Conservation (phyloP, 1,140 invertebrate species). For the Temnothorax curvispinosus region DNA sequence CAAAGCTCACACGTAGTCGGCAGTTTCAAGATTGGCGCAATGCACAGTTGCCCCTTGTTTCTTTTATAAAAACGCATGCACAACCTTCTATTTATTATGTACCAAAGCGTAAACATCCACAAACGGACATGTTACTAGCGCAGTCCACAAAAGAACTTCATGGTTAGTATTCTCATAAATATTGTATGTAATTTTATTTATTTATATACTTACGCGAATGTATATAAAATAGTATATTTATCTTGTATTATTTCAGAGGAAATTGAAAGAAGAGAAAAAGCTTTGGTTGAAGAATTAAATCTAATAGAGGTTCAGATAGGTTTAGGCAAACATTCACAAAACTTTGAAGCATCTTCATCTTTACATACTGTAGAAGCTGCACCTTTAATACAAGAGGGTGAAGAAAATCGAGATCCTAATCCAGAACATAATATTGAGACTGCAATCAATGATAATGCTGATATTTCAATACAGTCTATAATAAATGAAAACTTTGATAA, state of each 20-base stretch:
- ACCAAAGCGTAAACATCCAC: conserved; percentile 90
- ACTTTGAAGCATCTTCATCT: conserved; percentile 70
- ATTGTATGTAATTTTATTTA: conserved; percentile 10
- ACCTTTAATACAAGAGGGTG: conserved; percentile 76
- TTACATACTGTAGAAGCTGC: conserved; percentile 67
- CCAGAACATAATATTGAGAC: conserved; percentile 79
- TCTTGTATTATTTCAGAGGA: conserved; percentile 77
- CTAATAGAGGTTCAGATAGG: conserved; percentile 81
- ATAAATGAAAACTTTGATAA: conserved; percentile 74
- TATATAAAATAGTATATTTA: conserved; percentile 4
- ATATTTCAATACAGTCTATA: conserved; percentile 63
- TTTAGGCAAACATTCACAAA: conserved; percentile 77
- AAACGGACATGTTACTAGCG: conserved; percentile 86
- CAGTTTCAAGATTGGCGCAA: conserved; percentile 96
- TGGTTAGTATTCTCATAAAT: conserved; percentile 83
- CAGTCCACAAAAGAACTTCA: conserved; percentile 87
- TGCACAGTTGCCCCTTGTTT: conserved; percentile 90
- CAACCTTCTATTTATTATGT: conserved; percentile 95
- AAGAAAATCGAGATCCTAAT: conserved; percentile 84
- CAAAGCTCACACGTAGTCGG: conserved; percentile 94
- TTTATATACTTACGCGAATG: neutral
- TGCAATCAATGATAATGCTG: conserved; percentile 55
- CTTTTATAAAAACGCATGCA: conserved; percentile 95
- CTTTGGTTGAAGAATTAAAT: conserved; percentile 84
- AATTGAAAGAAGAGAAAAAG: conserved; percentile 85